Percentiles rank a stretch among this genome's conserved stretches.
phyloP scores from a whole-genome alignment of 92 coral and sea anemone species.

The Porites lobata region DNA sequence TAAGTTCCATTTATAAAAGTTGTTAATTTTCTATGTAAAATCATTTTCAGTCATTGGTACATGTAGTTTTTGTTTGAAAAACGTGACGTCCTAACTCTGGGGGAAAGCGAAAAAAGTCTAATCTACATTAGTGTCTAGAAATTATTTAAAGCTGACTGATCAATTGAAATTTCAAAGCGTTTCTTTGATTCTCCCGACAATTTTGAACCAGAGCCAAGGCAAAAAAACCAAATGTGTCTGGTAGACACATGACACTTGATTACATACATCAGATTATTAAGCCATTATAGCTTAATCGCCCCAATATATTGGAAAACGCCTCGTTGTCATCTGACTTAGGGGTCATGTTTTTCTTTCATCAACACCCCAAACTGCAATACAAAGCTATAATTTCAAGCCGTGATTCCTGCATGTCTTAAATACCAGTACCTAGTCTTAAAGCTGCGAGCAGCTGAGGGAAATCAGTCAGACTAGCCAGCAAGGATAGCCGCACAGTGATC shows the following conservation, averaged over 20 bases:
- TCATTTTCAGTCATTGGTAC: too few species aligned
- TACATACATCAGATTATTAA: too few species aligned
- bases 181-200: not conserved
- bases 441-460: not conserved
- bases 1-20: too few species aligned
- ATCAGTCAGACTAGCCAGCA: not conserved
- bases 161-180: not conserved
- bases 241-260: too few species aligned
- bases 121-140: too few species aligned
- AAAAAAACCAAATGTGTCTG: not conserved
- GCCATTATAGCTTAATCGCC: not conserved
- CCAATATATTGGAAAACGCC: not conserved
- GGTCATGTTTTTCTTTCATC: not conserved
- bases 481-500: not conserved
- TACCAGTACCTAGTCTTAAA: slow-evolving; percentile 3
- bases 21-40: too few species aligned
- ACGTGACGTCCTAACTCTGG: too few species aligned
- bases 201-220: not conserved
- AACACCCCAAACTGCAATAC: not conserved
- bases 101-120: too few species aligned
- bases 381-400: not conserved
- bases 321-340: not conserved
- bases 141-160: not conserved
- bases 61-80: too few species aligned
- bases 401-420: slow-evolving; percentile 15